phyloP scores from a whole-genome alignment of 2,888 invertebrate genomes.

The Monoplex corrugatus region DNA sequence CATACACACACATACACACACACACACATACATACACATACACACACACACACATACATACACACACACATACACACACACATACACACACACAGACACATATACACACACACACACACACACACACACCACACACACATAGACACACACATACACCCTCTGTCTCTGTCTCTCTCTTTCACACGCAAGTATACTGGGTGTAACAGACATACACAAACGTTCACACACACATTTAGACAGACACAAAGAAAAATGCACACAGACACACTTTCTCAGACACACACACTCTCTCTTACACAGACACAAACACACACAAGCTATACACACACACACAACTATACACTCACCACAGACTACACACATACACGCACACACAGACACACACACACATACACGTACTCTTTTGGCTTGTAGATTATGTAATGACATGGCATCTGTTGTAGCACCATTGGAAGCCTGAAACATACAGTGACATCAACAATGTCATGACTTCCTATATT shows the following conservation, averaged over 20 bases:
- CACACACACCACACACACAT: neutral
- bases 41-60: too few relatives aligned
- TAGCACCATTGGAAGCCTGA: conserved; percentile 68
- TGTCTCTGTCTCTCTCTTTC: too few relatives aligned
- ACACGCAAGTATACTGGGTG: neutral
- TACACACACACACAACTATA: too few relatives aligned
- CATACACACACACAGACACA: neutral
- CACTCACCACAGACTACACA: neutral
- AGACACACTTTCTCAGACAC: neutral
- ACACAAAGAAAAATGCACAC: neutral
- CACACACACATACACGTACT: conserved; percentile 51
- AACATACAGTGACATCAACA: neutral
- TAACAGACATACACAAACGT: neutral
- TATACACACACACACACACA: neutral
- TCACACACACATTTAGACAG: neutral
- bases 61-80: neutral
- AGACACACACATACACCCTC: too few relatives aligned
- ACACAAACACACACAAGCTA: neutral
- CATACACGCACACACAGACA: neutral
- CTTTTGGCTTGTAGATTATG: conserved; percentile 57
- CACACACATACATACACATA: too few relatives aligned
- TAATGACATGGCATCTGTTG: conserved; percentile 62
- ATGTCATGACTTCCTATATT: neutral
- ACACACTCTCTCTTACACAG: neutral
- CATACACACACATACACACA: too few relatives aligned